Evolutionary conservation across 2,888 invertebrate genomes (phyloP).

Genomic region (Molanna angustata): DNA sequence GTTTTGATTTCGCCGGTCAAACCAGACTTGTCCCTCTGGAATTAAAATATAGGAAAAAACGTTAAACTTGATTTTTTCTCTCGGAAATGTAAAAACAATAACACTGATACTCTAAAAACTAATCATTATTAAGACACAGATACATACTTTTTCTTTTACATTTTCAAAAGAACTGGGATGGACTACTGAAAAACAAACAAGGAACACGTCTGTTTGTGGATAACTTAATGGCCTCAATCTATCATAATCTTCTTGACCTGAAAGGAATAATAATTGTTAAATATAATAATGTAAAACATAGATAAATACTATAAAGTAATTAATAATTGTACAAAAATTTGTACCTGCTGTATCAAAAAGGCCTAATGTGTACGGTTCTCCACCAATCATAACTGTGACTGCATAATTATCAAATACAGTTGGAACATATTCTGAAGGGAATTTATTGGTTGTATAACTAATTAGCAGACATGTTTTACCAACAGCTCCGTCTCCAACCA

Average conservation of each 20-base stretch:
- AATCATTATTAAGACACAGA: too few species aligned
- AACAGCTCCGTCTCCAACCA: slow-evolving; percentile 95
- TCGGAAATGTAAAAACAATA: too few species aligned
- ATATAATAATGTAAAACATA: background rate
- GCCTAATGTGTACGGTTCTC: slow-evolving; percentile 97
- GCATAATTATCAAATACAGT: slow-evolving; percentile 98
- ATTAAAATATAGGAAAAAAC: too few species aligned
- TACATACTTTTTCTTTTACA: slow-evolving; percentile 90
- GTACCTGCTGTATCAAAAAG: slow-evolving; percentile 94
- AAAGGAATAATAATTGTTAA: slow-evolving; percentile 1
- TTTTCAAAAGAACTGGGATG: slow-evolving; percentile 99
- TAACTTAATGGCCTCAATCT: slow-evolving; percentile 93
- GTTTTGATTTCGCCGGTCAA: too few species aligned
- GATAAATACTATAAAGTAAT: background rate
- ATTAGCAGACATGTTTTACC: slow-evolving; percentile 96
- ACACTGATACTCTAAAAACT: too few species aligned
- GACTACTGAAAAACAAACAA: slow-evolving; percentile 97
- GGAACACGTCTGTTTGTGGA: slow-evolving; percentile 98
- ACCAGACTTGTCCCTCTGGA: too few species aligned
- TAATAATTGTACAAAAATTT: background rate
- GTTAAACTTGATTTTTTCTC: too few species aligned
- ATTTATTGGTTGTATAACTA: slow-evolving; percentile 94
- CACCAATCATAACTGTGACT: slow-evolving; percentile 99
- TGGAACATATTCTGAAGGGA: slow-evolving; percentile 92
- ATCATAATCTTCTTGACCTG: slow-evolving; percentile 94